These are phyloP conservation scores for Microplitis deprimator DNA, from an alignment of 2,888 invertebrate genomes.

Conservation along the genomic window DNA sequence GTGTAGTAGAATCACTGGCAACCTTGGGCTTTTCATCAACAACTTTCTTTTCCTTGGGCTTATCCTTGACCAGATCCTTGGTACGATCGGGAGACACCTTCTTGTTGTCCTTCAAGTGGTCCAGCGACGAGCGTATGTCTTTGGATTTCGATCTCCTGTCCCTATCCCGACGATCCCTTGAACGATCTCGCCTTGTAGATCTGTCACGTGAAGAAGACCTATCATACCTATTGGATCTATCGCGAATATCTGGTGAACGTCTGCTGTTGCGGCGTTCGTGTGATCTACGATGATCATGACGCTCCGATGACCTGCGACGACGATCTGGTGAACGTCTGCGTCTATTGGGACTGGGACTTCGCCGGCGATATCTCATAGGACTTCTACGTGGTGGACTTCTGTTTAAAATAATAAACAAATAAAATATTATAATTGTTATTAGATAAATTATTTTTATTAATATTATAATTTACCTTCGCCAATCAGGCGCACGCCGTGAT, in stretches of 20 bases:
- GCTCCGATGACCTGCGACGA: constrained; percentile 66
- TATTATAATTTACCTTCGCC: constrained; percentile 62
- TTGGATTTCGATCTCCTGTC: constrained; percentile 71
- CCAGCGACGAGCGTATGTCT: constrained; percentile 61
- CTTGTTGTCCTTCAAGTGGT: constrained; percentile 58
- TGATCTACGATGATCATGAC: constrained; percentile 64
- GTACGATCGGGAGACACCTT: constrained; percentile 64
- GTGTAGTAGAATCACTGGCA: constrained; percentile 53
- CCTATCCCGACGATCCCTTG: constrained; percentile 70
- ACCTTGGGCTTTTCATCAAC: constrained; percentile 64
- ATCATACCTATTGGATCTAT: constrained; percentile 65
- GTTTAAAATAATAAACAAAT: not conserved
- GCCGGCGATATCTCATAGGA: constrained; percentile 65
- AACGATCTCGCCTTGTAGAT: constrained; percentile 65
- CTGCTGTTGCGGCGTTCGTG: constrained; percentile 64
- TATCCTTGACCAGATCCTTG: constrained; percentile 59
- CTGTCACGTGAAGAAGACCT: constrained; percentile 69
- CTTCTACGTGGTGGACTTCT: constrained; percentile 67
- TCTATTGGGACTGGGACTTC: constrained; percentile 67
- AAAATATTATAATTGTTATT: not conserved
- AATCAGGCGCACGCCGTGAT: constrained; percentile 64
- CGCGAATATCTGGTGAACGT: constrained; percentile 65
- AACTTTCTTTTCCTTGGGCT: constrained; percentile 55
- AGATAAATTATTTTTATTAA: not conserved
- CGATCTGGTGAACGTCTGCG: constrained; percentile 66